phyloP scores from a whole-genome alignment of 2,888 invertebrate species.

The Onchidella celtica region DNA sequence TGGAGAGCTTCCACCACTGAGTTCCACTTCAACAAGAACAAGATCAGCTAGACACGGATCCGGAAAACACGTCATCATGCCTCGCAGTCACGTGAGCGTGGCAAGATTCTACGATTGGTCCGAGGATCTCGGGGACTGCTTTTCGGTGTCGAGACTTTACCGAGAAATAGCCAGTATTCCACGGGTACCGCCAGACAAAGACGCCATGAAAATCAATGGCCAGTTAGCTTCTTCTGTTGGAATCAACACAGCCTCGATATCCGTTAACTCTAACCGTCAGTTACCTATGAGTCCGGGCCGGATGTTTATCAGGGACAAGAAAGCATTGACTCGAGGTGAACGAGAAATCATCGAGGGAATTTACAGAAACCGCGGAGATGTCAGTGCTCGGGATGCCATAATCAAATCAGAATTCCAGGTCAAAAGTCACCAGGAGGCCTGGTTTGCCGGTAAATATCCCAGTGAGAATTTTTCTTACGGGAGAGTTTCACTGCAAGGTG shows the following conservation, averaged over 20 bases:
- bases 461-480: not conserved
- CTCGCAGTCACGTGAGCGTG: slow-evolving; percentile 63
- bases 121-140: slow-evolving; percentile 48
- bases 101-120: slow-evolving; percentile 72
- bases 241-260: not conserved
- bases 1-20: slow-evolving; percentile 22
- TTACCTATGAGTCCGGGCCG: slow-evolving; percentile 62
- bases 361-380: slow-evolving; percentile 68
- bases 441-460: slow-evolving; percentile 61
- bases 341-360: slow-evolving; percentile 73
- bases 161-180: slow-evolving; percentile 61
- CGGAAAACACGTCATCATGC: slow-evolving; percentile 45
- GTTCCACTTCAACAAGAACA: not conserved
- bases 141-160: slow-evolving; percentile 65
- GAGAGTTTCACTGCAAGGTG: not conserved
- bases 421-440: slow-evolving; percentile 69
- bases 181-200: not conserved
- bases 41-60: slow-evolving; percentile 28
- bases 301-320: slow-evolving; percentile 71
- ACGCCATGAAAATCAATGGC: too few relatives aligned
- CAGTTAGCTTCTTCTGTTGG: not conserved
- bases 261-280: slow-evolving; percentile 16
- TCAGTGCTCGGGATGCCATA: slow-evolving; percentile 49
- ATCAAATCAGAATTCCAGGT: slow-evolving; percentile 51
- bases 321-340: slow-evolving; percentile 72